Conservation (phyloP, 2,888 invertebrate genomes). For the Bedellia somnulentella region DNA sequence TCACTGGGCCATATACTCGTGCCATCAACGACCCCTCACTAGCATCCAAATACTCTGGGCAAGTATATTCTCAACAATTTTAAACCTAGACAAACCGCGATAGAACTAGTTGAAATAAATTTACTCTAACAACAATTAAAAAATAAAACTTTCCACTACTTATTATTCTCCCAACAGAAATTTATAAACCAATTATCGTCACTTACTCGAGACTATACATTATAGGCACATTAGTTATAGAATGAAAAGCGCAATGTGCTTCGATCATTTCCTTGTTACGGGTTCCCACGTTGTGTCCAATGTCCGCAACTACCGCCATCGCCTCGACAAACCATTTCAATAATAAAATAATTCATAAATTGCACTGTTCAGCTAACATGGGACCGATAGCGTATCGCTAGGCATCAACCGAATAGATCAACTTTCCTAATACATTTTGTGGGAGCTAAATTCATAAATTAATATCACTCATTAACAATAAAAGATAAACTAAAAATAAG, state of each 20-base stretch:
- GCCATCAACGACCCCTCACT: no score
- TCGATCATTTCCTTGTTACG: no score
- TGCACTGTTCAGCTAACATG: slow-evolving; percentile 12
- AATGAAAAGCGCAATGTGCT: slow-evolving; percentile 53
- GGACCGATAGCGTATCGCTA: slow-evolving; percentile 46
- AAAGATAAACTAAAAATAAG: slow-evolving; percentile 41
- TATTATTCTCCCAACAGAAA: slow-evolving; percentile 17
- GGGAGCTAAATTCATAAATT: slow-evolving; percentile 51
- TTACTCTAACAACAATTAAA: no score
- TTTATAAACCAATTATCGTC: slow-evolving; percentile 41
- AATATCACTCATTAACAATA: slow-evolving; percentile 51
- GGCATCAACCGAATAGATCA: slow-evolving; percentile 44
- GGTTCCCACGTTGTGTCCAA: slow-evolving; percentile 40
- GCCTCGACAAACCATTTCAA: slow-evolving; percentile 18
- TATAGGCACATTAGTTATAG: slow-evolving; percentile 59
- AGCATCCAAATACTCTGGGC: no score
- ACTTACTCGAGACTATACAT: slow-evolving; percentile 52
- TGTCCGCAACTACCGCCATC: slow-evolving; percentile 39
- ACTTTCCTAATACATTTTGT: slow-evolving; percentile 27
- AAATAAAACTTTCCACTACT: no score
- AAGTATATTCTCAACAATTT: no score
- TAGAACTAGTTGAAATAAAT: no score
- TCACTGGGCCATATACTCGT: slow-evolving; percentile 30
- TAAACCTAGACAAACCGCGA: no score
- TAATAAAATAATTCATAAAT: slow-evolving; percentile 36